phyloP scores from a whole-genome alignment of 2,888 invertebrate genomes.

The Agonopterix alstromeriana region DNA sequence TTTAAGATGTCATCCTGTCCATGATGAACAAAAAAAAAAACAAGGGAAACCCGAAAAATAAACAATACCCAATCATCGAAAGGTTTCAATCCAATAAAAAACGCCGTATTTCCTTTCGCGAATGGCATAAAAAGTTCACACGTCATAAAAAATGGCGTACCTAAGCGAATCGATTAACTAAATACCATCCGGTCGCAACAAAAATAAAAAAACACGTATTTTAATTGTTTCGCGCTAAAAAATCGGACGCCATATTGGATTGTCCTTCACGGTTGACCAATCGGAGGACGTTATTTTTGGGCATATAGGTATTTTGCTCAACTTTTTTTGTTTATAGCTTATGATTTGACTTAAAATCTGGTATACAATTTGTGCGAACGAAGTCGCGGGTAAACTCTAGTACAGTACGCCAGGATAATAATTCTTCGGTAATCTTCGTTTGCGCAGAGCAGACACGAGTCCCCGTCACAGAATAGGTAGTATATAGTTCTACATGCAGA shows the following conservation, averaged over 20 bases:
- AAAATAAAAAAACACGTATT: slow-evolving; percentile 18
- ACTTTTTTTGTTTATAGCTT: no score
- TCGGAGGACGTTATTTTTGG: slow-evolving; percentile 17
- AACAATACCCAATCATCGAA: background rate
- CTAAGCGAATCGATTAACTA: slow-evolving; percentile 12
- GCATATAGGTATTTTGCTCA: background rate
- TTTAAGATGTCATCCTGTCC: background rate
- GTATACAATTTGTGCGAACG: no score
- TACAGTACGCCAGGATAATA: no score
- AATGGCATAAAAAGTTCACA: slow-evolving; percentile 4
- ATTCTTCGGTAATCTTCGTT: no score
- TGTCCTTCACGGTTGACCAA: slow-evolving; percentile 10
- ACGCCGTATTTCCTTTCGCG: slow-evolving; percentile 4
- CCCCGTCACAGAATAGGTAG: no score
- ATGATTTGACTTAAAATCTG: no score
- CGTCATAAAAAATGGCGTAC: slow-evolving; percentile 8
- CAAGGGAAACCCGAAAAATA: background rate
- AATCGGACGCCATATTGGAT: slow-evolving; percentile 17
- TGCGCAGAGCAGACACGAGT: no score
- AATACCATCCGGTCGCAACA: slow-evolving; percentile 20
- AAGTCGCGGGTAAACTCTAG: no score
- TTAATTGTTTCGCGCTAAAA: slow-evolving; percentile 39
- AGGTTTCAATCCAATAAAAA: background rate
- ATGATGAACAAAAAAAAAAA: background rate
- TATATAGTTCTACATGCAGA: no score